Base-by-base conservation (phyloP, 2,888 invertebrate species). In the Troilus luridus region DNA sequence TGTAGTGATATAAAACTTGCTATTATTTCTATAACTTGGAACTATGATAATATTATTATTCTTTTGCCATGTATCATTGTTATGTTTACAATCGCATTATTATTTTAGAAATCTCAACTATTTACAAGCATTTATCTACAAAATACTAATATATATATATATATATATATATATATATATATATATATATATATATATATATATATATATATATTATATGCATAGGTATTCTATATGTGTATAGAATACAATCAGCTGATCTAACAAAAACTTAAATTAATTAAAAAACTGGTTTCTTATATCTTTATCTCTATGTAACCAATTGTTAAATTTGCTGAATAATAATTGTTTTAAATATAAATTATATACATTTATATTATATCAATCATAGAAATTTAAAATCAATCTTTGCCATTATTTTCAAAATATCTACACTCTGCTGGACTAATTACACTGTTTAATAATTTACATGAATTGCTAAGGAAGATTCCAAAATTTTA, bases 101-200 rank as follows among this genome's bases (percentile, higher is more conserved):
- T 85, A 41, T 85, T 54, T 56, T 12, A 56, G 12, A 85, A 85
- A 58, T 56, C 56, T 85, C 21, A 85, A 85, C 85, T 85, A 85
- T 85, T 54, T 85, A 85, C 85, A 85, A 85, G 85, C 85, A 56
- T 56, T 85, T 85, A 56, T 85, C 85, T 85, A 85, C 85, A 85
- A 56, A 85, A 85, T n/a, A 54, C n/a, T 56, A 41, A 60, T 14
- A 60, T 67, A 67, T 67, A 24, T 67, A 24, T 67, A 24, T 67
- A 64, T 64, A 64, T 64, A 10, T 64, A 64, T 64, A 60, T 17
- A 60, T 21, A 64, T 64, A 24, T 6, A 67, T 41, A 41, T 41
- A 41, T 41, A 41, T 41, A 41, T 41, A 41, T 41, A 60, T 14
- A 60, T 67, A 67, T 67, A 24, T 67, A 24, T 67, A 24, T 67